Evolutionary conservation across 2,888 invertebrate genomes (phyloP).

Genomic region (Unio delphinus): DNA sequence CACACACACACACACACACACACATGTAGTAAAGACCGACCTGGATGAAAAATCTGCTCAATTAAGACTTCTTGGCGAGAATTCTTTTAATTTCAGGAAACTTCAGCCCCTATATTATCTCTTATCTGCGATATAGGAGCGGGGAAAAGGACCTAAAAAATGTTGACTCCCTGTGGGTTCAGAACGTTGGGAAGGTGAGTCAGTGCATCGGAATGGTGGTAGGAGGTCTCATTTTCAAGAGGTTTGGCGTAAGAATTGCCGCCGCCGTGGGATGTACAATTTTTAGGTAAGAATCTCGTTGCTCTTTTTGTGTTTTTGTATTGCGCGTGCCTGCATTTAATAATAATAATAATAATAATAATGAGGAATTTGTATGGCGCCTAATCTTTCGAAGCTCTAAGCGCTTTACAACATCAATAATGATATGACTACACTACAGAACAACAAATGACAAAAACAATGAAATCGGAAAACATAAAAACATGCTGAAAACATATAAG

Average conservation of each 20-base stretch:
- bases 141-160: constrained; percentile 42
- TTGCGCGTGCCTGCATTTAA: not conserved
- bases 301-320: not conserved
- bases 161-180: constrained; percentile 59
- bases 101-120: constrained; percentile 61
- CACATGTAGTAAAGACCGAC: no score
- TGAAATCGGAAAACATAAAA: no score
- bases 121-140: constrained; percentile 52
- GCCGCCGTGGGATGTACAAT: constrained; percentile 57
- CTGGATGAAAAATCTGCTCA: no score
- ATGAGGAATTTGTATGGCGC: no score
- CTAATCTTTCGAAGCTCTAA: no score
- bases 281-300: constrained; percentile 49
- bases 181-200: constrained; percentile 52
- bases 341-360: no score
- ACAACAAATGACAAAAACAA: no score
- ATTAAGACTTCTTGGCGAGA: not conserved
- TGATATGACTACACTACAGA: no score
- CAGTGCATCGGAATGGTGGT: constrained; percentile 65
- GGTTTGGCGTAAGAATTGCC: constrained; percentile 59
- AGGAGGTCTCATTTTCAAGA: constrained; percentile 63
- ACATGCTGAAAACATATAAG: no score
- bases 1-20: no score
- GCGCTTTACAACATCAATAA: no score
- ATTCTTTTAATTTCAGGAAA: constrained; percentile 48